Evolutionary conservation across 2,888 invertebrate genomes (phyloP), one percentile per base, ranked within the genome.

Genomic region (Tribolium freemani): DNA sequence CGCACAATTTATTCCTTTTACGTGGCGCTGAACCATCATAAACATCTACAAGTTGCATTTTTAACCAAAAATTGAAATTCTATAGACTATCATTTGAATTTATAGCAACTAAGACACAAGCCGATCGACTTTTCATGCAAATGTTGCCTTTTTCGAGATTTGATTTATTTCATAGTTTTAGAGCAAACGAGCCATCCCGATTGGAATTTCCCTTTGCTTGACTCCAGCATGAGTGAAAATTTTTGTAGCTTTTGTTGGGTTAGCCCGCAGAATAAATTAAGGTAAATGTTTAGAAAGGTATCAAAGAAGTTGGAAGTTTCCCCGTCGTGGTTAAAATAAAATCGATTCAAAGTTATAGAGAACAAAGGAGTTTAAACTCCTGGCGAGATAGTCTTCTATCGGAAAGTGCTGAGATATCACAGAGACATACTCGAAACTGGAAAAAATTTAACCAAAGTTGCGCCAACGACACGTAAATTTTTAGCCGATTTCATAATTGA

Each of bases 331-430:
- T 54, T 66, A 30, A 31, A 66, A 53, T 66, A 30, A 31, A 66
- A 53, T 66, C 66, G 66, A 66, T 66, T 66, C 54, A 53, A 54
- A 66, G 54, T 66, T 66, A 66, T 66, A 45, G 53, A 66, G 66
- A 54, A 66, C 66, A 66, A 66, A 66, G 54, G 44, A 63, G 63
- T 63, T 63, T 63, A 63, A 63, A 63, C 63, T 63, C 48, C 60
- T 46, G 60, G 45, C 31, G 63, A 50, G 50, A 61, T 61, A 61
- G 61, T 61, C 38, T 44, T 57, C 10, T 57, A 57, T 57, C 61
- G 61, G 57, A 31, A 31, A 58, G 58, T 58, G 58, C 46, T 13
- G 13, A 61, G 61, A 61, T 61, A 61, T 48, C 60, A 38, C 38
- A 38, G n/a, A 9, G 38, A 38, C 38, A 9, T 38, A 6, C 9